phyloP scores from a whole-genome alignment of 30 jellyfish, hydroid and myxozoan species.

The Hydra vulgaris region DNA sequence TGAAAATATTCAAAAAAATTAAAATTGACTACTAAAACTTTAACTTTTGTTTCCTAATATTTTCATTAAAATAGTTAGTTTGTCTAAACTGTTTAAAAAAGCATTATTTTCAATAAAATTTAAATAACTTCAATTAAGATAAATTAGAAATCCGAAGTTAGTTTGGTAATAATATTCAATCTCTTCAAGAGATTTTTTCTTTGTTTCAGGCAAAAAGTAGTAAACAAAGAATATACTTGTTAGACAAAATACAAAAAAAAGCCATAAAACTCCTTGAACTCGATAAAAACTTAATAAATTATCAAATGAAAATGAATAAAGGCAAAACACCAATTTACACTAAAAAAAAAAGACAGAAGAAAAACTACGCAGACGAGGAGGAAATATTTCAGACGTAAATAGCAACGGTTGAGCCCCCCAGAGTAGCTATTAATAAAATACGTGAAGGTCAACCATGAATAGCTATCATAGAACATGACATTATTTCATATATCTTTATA shows the following conservation, averaged over 20 bases:
- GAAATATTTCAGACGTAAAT: conserved; percentile 20
- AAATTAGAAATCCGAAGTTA: neutral
- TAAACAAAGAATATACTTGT: neutral
- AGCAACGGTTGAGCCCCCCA: conserved; percentile 31
- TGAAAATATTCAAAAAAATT: too few species aligned
- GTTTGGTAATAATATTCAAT: neutral
- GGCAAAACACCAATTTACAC: conserved; percentile 3
- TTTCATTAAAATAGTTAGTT: too few species aligned
- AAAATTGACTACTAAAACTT: too few species aligned
- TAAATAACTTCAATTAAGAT: neutral
- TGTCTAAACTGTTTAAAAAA: too few species aligned
- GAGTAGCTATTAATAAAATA: conserved; percentile 8
- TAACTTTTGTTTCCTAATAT: too few species aligned
- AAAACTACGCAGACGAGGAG: conserved; percentile 14
- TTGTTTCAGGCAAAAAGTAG: neutral
- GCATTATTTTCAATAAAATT: too few species aligned
- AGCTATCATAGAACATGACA: neutral
- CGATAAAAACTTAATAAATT: neutral
- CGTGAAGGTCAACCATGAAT: neutral
- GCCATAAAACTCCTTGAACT: conserved; percentile 7
- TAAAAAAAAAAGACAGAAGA: neutral
- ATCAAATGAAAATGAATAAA: neutral
- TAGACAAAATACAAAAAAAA: neutral
- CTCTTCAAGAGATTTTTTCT: neutral
- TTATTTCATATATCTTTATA: too few species aligned